Evolutionary conservation across 2,797 vertebrate species (phyloP).

Genomic region (Tragopan temminckii): DNA sequence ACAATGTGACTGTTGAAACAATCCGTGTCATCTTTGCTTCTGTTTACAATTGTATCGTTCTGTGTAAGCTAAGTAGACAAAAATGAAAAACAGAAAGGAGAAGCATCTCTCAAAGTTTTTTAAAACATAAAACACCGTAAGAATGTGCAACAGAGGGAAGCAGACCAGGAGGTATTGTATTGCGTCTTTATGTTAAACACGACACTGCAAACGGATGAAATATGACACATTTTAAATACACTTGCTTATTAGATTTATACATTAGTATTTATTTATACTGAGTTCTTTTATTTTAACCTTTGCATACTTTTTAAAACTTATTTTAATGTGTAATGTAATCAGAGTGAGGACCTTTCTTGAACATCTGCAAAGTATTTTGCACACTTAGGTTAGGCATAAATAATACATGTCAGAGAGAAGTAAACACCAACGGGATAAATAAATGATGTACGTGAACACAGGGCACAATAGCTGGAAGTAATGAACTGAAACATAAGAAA

Average conservation of each 20-base stretch:
- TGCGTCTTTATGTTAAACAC: background rate
- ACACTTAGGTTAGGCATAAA: conserved; percentile 34
- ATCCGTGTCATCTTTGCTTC: background rate
- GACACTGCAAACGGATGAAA: background rate
- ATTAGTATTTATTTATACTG: background rate
- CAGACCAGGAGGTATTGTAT: accelerated
- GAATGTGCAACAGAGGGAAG: background rate
- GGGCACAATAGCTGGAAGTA: conserved; percentile 48
- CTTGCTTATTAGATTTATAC: background rate
- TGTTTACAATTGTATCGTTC: background rate
- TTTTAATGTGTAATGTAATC: background rate
- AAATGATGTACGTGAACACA: conserved; percentile 67
- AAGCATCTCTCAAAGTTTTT: background rate
- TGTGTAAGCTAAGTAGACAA: background rate
- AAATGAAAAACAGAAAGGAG: background rate
- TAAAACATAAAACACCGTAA: background rate
- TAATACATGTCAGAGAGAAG: conserved; percentile 60
- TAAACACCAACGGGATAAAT: conserved; percentile 68
- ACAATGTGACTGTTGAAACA: background rate
- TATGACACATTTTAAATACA: background rate
- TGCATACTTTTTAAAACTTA: background rate
- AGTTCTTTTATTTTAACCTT: background rate
- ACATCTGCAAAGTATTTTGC: conserved; percentile 63
- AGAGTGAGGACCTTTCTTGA: conserved; percentile 15
- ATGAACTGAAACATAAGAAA: conserved; percentile 49